Conservation (phyloP, 2,113 vertebrate genomes). For the Paracanthobrama guichenoti region DNA sequence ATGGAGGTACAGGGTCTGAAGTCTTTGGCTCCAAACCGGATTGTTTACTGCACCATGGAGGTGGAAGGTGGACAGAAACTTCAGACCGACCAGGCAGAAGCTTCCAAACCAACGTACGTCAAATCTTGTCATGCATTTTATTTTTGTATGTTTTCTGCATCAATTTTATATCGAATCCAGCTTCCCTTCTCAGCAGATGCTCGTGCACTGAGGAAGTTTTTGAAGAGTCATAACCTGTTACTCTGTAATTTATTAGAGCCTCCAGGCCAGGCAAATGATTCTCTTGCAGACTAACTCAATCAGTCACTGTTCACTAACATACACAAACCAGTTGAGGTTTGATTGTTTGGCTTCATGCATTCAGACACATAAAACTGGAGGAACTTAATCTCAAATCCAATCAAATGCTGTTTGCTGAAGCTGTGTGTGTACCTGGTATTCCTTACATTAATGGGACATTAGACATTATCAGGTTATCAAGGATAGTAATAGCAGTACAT, state of each 20-base stretch:
- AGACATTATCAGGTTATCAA: too few species aligned
- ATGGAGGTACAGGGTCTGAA: constrained; percentile 97
- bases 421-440: neutral
- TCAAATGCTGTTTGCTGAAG: constrained; percentile 25
- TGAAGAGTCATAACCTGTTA: neutral
- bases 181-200: neutral
- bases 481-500: too few species aligned
- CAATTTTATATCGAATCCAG: neutral
- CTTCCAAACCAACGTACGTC: constrained; percentile 95
- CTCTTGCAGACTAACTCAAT: constrained; percentile 4
- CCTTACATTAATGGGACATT: too few species aligned
- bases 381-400: constrained; percentile 15
- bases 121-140: neutral
- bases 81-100: constrained; percentile 97
- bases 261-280: constrained; percentile 11
- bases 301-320: constrained; percentile 8
- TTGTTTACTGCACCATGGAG: constrained; percentile 99
- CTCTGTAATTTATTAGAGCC: neutral
- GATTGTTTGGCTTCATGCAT: neutral
- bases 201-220: neutral
- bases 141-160: neutral
- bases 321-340: neutral
- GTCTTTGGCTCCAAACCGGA: constrained; percentile 95
- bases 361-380: neutral
- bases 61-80: constrained; percentile 98